These are phyloP conservation scores for Ligdia adustata DNA, from an alignment of 2,888 invertebrate genomes.

Conservation along the genomic window DNA sequence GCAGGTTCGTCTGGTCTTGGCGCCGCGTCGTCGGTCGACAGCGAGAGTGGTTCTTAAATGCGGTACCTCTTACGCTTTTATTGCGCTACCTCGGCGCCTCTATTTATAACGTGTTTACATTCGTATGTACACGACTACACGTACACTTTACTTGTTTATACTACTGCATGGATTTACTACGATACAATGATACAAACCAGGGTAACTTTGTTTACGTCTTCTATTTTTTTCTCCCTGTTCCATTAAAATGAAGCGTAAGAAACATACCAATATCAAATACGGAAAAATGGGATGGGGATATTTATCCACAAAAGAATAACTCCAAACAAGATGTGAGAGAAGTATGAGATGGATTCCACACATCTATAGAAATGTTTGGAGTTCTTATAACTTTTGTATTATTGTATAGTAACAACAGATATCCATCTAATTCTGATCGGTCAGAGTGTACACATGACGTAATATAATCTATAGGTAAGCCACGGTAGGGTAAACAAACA, in stretches of 20 bases:
- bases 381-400: no score
- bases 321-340: no score
- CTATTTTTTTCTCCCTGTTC: no score
- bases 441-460: slow-evolving; percentile 13
- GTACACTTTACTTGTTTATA: slow-evolving; percentile 26
- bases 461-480: slow-evolving; percentile 16
- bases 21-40: slow-evolving; percentile 17
- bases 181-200: not conserved
- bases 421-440: not conserved
- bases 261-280: no score
- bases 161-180: slow-evolving; percentile 5
- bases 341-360: no score
- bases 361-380: no score
- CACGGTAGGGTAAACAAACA: slow-evolving; percentile 11
- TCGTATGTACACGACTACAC: slow-evolving; percentile 27
- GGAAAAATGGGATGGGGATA: no score
- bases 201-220: no score
- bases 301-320: no score
- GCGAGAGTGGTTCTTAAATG: slow-evolving; percentile 28
- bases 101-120: slow-evolving; percentile 45
- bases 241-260: no score
- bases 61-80: slow-evolving; percentile 28
- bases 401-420: not conserved
- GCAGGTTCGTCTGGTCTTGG: not conserved
- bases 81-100: slow-evolving; percentile 28